Percentiles rank a stretch among this genome's conserved stretches.
These are phyloP conservation scores for Medauroidea extradentata DNA, from an alignment of 1,140 invertebrate genomes.

Conservation along the genomic window DNA sequence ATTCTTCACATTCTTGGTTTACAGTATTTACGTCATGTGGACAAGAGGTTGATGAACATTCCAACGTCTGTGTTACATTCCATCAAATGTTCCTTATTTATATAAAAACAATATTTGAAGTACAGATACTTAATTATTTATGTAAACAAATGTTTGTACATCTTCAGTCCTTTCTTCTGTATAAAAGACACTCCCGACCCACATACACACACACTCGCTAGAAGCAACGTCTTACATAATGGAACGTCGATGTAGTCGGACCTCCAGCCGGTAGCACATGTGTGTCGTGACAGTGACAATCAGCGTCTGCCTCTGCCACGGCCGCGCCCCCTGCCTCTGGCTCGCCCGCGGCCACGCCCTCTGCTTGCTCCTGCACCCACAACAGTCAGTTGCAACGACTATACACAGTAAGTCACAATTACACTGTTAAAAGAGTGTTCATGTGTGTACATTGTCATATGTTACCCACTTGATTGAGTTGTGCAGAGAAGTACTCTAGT, in stretches of 20 bases:
- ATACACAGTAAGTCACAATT: no score
- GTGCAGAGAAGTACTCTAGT: no score
- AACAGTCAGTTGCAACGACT: no score
- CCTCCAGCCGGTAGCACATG: conserved; percentile 45
- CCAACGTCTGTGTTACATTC: no score
- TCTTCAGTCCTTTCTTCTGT: not conserved
- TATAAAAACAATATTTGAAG: no score
- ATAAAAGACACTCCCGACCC: not conserved
- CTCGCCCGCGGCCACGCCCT: conserved; percentile 52
- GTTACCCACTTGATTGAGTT: no score
- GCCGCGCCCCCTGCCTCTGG: conserved; percentile 53
- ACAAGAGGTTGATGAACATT: not conserved
- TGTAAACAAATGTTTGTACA: no score
- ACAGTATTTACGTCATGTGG: conserved; percentile 24
- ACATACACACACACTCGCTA: not conserved
- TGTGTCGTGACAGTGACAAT: conserved; percentile 49
- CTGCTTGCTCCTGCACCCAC: conserved; percentile 44
- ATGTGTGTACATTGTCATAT: no score
- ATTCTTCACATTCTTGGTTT: conserved; percentile 24
- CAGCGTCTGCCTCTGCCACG: conserved; percentile 59
- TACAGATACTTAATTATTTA: no score
- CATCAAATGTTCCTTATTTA: no score
- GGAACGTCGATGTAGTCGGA: not conserved
- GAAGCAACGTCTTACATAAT: not conserved
- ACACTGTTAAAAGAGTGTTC: no score